Percentiles rank a stretch among this genome's conserved stretches.
These are phyloP conservation scores for Pogonocichla stellata DNA, from an alignment of 2,113 vertebrate species.

Conservation along the genomic window DNA sequence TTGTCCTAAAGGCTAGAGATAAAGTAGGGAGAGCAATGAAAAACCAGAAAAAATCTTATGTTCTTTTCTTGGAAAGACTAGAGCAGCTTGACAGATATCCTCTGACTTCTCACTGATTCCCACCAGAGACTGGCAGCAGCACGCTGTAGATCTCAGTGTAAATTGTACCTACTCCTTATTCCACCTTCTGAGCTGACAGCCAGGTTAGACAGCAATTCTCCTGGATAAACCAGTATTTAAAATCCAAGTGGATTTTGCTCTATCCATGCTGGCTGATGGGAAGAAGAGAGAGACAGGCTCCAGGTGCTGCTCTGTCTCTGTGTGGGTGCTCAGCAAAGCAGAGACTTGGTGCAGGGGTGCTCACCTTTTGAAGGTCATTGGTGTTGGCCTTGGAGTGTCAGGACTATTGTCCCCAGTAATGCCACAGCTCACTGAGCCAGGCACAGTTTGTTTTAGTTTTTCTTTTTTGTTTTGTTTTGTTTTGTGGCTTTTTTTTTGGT, in stretches of 20 bases:
- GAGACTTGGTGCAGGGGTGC: neutral
- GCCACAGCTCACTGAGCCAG: neutral
- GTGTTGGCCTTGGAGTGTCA: neutral
- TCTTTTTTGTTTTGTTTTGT: neutral
- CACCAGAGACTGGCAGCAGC: neutral
- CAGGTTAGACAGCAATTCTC: neutral
- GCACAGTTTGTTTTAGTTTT: neutral
- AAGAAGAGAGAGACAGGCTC: neutral
- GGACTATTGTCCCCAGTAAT: neutral
- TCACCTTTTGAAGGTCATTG: neutral
- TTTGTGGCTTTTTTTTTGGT: neutral
- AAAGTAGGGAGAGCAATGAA: neutral
- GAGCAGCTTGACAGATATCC: neutral
- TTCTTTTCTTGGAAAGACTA: neutral
- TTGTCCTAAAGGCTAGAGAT: neutral
- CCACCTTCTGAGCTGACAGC: neutral
- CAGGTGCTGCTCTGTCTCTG: neutral
- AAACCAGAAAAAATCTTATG: neutral
- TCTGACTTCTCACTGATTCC: neutral
- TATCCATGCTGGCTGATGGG: fast-evolving
- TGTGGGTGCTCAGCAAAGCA: neutral
- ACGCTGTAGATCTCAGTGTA: neutral
- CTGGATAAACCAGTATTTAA: neutral
- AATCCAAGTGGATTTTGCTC: neutral
- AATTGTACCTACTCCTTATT: neutral